Conservation (phyloP, 2,797 vertebrate genomes). For the Melanotaenia maccullochi region DNA sequence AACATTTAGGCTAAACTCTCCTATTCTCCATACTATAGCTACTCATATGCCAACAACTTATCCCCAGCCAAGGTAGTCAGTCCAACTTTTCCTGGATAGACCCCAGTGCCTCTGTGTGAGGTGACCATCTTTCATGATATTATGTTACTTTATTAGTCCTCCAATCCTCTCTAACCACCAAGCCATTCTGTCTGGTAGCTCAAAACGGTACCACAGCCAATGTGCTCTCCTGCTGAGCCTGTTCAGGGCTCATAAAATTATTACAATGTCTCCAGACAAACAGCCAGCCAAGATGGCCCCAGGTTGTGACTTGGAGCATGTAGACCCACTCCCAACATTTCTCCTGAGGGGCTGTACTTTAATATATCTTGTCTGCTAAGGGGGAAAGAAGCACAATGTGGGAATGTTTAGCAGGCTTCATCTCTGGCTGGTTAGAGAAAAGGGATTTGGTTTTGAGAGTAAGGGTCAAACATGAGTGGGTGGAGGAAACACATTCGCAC, state of each 20-base stretch:
- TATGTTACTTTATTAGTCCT: neutral
- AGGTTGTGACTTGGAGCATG: conserved; percentile 53
- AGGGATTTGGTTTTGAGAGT: conserved; percentile 26
- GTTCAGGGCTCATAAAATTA: conserved; percentile 58
- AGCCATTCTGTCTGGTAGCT: conserved; percentile 43
- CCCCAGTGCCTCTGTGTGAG: neutral
- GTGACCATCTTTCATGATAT: neutral
- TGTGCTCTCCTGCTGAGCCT: conserved; percentile 59
- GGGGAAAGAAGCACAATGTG: conserved; percentile 29
- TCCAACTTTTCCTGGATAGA: neutral
- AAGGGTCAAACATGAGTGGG: conserved; percentile 1
- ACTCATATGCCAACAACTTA: neutral
- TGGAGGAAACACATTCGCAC: neutral
- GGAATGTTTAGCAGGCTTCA: conserved; percentile 30
- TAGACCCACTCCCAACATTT: conserved; percentile 48
- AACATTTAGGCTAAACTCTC: neutral
- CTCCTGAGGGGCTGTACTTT: conserved; percentile 38
- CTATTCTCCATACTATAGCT: neutral
- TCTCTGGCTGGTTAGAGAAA: conserved; percentile 26
- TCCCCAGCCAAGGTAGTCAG: no score
- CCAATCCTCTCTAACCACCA: conserved; percentile 10
- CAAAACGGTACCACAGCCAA: conserved; percentile 38
- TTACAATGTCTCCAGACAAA: conserved; percentile 64
- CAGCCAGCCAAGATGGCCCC: conserved; percentile 24
- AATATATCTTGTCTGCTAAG: conserved; percentile 38